Evolutionary conservation across 2,797 vertebrate species (phyloP).

Genomic region (Steatocranus sp.): DNA sequence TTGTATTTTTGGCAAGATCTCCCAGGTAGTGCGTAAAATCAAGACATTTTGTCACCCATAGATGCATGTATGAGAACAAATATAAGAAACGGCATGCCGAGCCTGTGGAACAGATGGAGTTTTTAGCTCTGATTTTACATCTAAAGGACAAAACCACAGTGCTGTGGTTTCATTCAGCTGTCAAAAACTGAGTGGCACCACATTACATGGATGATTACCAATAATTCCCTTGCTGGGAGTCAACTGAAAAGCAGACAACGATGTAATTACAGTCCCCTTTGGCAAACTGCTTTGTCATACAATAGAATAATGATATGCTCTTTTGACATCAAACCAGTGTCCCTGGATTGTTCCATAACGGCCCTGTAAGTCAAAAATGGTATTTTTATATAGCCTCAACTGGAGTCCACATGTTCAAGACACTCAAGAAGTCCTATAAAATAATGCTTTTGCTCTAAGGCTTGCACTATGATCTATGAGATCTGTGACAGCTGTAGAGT

Average conservation of each 20-base stretch:
- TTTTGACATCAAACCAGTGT: conserved; percentile 64
- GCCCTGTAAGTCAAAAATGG: conserved; percentile 61
- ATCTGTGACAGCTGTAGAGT: conserved; percentile 2
- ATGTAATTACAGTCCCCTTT: conserved; percentile 70
- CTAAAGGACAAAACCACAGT: conserved; percentile 59
- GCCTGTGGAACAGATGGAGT: conserved; percentile 42
- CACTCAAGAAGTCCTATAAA: neutral
- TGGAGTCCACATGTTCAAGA: conserved; percentile 2
- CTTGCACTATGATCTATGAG: neutral
- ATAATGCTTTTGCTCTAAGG: neutral
- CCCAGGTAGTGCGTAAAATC: neutral
- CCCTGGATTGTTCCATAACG: conserved; percentile 55
- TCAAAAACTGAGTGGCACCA: conserved; percentile 74
- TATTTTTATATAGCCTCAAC: conserved; percentile 47
- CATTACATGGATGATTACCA: conserved; percentile 79
- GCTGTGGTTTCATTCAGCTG: conserved; percentile 70
- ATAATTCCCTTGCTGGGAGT: conserved; percentile 69
- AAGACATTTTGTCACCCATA: neutral
- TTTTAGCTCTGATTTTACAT: conserved; percentile 58
- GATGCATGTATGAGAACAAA: neutral
- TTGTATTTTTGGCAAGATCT: neutral
- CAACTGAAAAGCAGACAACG: conserved; percentile 68
- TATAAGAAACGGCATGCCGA: conserved; percentile 1
- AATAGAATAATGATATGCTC: conserved; percentile 70
- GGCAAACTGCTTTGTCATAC: conserved; percentile 71